A percentile compares a stretch with the other conserved stretches of the same genome.
These are phyloP conservation scores for Caenorhabditis macrosperma DNA, from an alignment of 2,888 invertebrate genomes.

Conservation along the genomic window DNA sequence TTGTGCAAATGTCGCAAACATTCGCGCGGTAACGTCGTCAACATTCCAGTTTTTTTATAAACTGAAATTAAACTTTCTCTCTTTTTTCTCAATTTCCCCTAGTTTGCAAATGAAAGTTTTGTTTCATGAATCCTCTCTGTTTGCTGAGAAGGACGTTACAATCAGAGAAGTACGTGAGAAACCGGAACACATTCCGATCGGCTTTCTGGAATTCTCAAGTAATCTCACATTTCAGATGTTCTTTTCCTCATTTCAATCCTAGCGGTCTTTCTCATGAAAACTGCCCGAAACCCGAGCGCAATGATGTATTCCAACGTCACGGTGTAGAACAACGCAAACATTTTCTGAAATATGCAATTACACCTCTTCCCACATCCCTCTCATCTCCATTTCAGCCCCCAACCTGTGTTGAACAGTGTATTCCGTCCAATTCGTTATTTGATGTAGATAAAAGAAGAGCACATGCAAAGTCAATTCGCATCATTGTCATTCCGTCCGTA, in stretches of 20 bases:
- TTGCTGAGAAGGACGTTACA: background rate
- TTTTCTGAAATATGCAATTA: slow-evolving; percentile 46
- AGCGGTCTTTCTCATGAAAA: too few species aligned
- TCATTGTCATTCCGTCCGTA: slow-evolving; percentile 42
- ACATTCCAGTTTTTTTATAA: slow-evolving; percentile 2
- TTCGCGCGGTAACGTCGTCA: slow-evolving; percentile 16
- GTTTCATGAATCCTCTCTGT: background rate
- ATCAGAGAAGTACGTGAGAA: background rate
- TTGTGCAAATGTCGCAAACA: slow-evolving; percentile 38
- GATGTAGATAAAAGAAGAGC: too few species aligned
- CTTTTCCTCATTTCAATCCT: too few species aligned
- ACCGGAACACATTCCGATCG: background rate
- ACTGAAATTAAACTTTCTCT: background rate
- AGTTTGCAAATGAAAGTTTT: too few species aligned
- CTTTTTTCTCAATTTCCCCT: too few species aligned
- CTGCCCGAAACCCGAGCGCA: background rate
- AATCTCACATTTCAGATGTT: too few species aligned
- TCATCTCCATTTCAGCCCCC: background rate
- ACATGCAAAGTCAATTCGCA: slow-evolving; percentile 19
- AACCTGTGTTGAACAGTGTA: too few species aligned
- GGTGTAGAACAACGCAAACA: slow-evolving; percentile 39
- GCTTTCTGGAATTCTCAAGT: too few species aligned
- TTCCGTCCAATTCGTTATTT: too few species aligned
- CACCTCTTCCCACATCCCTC: slow-evolving; percentile 19
- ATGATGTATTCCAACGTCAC: slow-evolving; percentile 44